Evolutionary conservation across 2,113 vertebrate genomes (phyloP).

Genomic region (Ammospiza nelsoni): DNA sequence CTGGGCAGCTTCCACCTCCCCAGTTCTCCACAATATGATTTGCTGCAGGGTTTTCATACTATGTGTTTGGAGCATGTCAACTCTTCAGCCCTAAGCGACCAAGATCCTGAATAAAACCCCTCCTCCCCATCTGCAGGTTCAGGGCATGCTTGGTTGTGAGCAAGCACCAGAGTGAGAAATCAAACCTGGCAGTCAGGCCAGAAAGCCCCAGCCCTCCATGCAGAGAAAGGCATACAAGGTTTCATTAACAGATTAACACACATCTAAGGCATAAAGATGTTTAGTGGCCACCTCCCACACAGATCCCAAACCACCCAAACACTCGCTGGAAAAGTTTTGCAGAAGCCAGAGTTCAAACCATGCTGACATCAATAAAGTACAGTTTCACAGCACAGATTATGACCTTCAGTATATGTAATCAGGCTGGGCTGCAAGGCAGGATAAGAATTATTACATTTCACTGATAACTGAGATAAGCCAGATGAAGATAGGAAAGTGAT

Average conservation of each 20-base stretch:
- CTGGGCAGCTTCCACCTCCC: background rate
- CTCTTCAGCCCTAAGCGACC: background rate
- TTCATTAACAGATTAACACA: background rate
- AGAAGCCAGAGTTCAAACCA: background rate
- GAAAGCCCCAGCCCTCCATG: background rate
- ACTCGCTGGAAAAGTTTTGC: background rate
- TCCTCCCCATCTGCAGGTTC: background rate
- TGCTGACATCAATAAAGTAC: background rate
- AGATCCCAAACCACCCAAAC: background rate
- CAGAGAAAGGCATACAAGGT: background rate
- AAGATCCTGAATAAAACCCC: background rate
- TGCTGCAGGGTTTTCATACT: background rate
- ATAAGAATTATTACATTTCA: background rate
- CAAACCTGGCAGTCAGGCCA: background rate
- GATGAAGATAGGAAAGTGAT: background rate
- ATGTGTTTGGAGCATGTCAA: background rate
- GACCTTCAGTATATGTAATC: background rate
- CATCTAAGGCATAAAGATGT: background rate
- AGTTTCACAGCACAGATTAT: background rate
- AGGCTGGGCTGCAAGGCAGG: background rate
- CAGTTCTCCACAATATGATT: background rate
- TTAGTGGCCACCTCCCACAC: background rate
- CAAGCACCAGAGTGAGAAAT: conserved; percentile 7
- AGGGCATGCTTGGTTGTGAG: background rate
- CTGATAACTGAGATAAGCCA: background rate